A percentile compares a stretch with the other conserved stretches of the same genome.
Conservation (phyloP, 2,888 invertebrate species). For the Homarus gammarus region DNA sequence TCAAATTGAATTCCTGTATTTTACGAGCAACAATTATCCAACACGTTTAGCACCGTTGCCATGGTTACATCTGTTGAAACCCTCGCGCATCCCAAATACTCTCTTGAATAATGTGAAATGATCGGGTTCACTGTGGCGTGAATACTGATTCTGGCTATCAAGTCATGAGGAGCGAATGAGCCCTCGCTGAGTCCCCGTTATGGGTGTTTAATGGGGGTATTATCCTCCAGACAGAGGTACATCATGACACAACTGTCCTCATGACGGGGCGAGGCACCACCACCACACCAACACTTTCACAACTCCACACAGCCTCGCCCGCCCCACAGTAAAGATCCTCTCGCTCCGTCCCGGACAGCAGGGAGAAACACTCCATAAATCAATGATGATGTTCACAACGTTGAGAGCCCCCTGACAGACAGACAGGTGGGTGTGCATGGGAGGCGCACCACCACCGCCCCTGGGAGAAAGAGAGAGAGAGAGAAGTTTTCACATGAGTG, state of each 20-base stretch:
- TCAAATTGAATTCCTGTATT: not conserved
- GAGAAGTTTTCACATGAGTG: conserved; percentile 65
- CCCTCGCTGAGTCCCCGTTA: too few species aligned
- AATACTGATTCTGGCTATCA: not conserved
- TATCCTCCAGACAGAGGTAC: too few species aligned
- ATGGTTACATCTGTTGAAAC: not conserved
- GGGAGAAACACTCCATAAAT: conserved; percentile 35
- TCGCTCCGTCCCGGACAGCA: not conserved
- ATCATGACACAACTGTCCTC: too few species aligned
- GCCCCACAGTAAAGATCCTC: not conserved
- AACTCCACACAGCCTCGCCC: not conserved
- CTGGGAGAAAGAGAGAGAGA: too few species aligned
- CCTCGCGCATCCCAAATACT: not conserved
- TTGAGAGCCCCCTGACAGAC: not conserved
- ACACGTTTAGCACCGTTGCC: not conserved
- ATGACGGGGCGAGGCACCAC: too few species aligned
- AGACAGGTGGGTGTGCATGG: not conserved
- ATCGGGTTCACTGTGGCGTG: not conserved
- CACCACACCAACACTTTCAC: not conserved
- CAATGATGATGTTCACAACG: conserved; percentile 54
- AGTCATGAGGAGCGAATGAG: not conserved
- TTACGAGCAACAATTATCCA: not conserved
- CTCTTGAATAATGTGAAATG: not conserved
- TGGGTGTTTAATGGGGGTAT: too few species aligned
- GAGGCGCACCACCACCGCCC: conserved; percentile 3